Conservation (phyloP, 2,797 vertebrate genomes). For the Tadarida brasiliensis region DNA sequence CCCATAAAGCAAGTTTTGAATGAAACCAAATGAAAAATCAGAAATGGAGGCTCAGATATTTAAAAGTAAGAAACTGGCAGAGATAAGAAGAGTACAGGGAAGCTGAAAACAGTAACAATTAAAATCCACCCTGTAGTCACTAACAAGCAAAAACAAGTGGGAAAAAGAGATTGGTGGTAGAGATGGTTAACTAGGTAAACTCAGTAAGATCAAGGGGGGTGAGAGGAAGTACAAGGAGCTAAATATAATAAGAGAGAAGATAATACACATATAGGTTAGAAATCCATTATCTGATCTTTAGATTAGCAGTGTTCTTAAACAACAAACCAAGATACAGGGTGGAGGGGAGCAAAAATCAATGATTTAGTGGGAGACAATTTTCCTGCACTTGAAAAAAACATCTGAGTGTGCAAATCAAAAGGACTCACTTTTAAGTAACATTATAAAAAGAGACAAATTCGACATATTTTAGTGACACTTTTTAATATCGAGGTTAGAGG, state of each 20-base stretch:
- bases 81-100: background rate
- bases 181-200: background rate
- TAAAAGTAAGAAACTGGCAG: background rate
- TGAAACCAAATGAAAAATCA: background rate
- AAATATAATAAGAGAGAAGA: background rate
- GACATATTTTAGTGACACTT: background rate
- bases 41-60: background rate
- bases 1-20: background rate
- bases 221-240: background rate
- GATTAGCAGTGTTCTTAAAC: background rate
- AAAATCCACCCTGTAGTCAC: background rate
- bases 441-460: constrained; percentile 24
- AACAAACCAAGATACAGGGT: background rate
- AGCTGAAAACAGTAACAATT: background rate
- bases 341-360: background rate
- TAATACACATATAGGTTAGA: background rate
- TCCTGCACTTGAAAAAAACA: background rate
- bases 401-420: background rate
- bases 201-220: background rate
- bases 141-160: background rate
- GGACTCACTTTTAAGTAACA: background rate
- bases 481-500: background rate
- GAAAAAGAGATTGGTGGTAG: background rate
- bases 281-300: background rate
- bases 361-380: background rate